A percentile compares a stretch with the other conserved stretches of the same genome.
Conservation (phyloP, 2,888 invertebrate species). For the Dexiosoma caninum region DNA sequence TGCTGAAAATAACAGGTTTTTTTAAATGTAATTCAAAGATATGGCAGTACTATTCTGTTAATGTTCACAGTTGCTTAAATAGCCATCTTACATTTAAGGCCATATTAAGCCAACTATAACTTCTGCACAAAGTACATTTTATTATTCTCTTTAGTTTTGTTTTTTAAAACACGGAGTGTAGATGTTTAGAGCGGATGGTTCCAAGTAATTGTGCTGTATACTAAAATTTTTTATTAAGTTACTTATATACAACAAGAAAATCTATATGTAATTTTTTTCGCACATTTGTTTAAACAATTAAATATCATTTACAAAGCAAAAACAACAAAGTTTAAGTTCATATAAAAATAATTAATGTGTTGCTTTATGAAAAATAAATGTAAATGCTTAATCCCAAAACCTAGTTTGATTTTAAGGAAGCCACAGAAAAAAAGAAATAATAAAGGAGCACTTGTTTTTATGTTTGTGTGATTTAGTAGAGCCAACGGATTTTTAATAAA, state of each 20-base stretch:
- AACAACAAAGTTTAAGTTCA: background rate
- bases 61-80: background rate
- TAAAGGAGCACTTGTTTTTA: background rate
- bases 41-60: background rate
- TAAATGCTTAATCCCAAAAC: slow-evolving; percentile 4
- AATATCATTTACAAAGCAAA: background rate
- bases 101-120: slow-evolving; percentile 5
- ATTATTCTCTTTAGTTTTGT: slow-evolving; percentile 51
- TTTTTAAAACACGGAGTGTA: slow-evolving; percentile 50
- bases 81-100: background rate
- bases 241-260: slow-evolving; percentile 38
- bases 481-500: slow-evolving; percentile 8
- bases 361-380: background rate
- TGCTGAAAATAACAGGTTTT: no score
- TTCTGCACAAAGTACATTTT: slow-evolving; percentile 43
- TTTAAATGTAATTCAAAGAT: background rate
- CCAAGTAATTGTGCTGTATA: background rate
- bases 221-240: slow-evolving; percentile 1
- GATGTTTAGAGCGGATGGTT: slow-evolving; percentile 1
- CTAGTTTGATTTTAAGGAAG: slow-evolving; percentile 24
- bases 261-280: slow-evolving; percentile 35
- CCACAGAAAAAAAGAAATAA: background rate
- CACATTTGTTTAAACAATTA: slow-evolving; percentile 9
- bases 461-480: background rate
- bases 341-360: background rate